phyloP scores from a whole-genome alignment of 2,888 invertebrate species.

The Stomorhina lunata region DNA sequence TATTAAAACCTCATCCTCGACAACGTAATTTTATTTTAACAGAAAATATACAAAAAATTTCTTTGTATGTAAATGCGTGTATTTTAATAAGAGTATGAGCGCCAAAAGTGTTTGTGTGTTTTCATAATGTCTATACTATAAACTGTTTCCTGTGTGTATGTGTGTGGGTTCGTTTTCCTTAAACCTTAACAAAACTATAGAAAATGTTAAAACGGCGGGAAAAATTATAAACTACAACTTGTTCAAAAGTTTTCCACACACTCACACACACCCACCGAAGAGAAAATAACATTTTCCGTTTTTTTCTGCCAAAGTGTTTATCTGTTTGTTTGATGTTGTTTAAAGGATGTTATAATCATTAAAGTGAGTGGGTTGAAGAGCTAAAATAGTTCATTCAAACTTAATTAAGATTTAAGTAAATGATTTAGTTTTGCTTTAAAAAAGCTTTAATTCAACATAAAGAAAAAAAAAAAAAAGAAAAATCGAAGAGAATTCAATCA shows the following conservation, averaged over 20 bases:
- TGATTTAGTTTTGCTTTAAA: too few species aligned
- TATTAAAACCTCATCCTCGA: too few species aligned
- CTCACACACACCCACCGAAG: not conserved
- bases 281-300: not conserved
- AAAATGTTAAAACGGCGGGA: conserved; percentile 66
- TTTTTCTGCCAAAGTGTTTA: conserved; percentile 20
- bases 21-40: not conserved
- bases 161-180: not conserved
- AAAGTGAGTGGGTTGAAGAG: not conserved
- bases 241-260: not conserved
- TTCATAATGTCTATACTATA: not conserved
- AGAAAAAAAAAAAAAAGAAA: too few species aligned
- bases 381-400: not conserved
- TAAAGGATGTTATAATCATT: not conserved
- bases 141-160: not conserved
- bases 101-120: not conserved
- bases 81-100: not conserved
- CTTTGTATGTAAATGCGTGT: not conserved
- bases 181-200: conserved; percentile 6
- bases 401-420: too few species aligned
- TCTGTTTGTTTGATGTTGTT: conserved; percentile 18
- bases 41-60: not conserved
- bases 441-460: too few species aligned
- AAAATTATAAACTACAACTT: conserved; percentile 32
- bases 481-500: too few species aligned